Conservation (phyloP, 1,140 invertebrate genomes). For the Drosophila pruinosa region DNA sequence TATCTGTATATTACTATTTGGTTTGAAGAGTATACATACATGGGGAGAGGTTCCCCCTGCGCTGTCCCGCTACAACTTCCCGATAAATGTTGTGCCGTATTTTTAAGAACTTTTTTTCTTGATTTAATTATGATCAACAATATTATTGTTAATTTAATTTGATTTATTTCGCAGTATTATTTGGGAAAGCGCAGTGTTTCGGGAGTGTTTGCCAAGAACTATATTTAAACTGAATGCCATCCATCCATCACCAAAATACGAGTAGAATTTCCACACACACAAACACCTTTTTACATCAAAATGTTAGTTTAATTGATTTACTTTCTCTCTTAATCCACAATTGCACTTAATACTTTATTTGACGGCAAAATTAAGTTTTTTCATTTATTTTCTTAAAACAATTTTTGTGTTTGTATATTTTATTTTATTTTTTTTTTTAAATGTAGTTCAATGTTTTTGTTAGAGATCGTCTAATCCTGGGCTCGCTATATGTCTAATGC, state of each 20-base stretch:
- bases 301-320: conserved; percentile 63
- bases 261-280: conserved; percentile 57
- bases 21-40: conserved; percentile 40
- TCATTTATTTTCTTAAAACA: neutral
- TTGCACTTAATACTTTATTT: conserved; percentile 37
- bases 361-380: conserved; percentile 24
- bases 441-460: conserved; percentile 22
- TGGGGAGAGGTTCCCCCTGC: conserved; percentile 28
- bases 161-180: conserved; percentile 76
- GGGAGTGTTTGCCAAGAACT: conserved; percentile 74
- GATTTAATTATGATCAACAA: conserved; percentile 42
- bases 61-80: conserved; percentile 40
- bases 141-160: conserved; percentile 69
- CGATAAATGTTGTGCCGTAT: conserved; percentile 22
- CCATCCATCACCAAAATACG: conserved; percentile 61
- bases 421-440: conserved; percentile 13
- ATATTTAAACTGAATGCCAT: conserved; percentile 59
- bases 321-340: conserved; percentile 25
- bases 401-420: neutral
- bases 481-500: neutral
- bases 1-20: conserved; percentile 3
- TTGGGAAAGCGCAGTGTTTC: conserved; percentile 79
- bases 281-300: conserved; percentile 35
- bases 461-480: conserved; percentile 1
- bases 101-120: conserved; percentile 40